Evolutionary conservation across 1,140 invertebrate genomes (phyloP), one percentile per base, ranked within the genome.

Genomic region (Lasaia peninsularis): DNA sequence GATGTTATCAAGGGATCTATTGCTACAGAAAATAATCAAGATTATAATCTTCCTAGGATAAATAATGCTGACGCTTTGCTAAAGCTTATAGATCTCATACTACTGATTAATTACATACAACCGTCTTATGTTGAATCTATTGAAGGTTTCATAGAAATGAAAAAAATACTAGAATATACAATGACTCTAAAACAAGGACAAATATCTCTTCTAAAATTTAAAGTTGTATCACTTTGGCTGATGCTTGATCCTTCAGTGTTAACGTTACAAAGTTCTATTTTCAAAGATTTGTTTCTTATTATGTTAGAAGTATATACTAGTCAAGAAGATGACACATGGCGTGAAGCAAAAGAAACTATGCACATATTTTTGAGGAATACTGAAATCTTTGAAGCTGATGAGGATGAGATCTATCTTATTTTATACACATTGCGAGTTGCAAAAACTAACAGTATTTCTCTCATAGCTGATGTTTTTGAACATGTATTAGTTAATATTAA

Each of bases 351-450:
- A 69, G 68, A 75, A 48, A 88, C 84, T 6, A 71, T 93, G 20
- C 79, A 81, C 52, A 80, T 78, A 9, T 89, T 94, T 35, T 90
- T 95, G 24, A 90, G 85, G 62, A 91, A 90, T 33, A 92, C 91
- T 1, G 86, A 89, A 44, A 83, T 94, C 55, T 95, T 94, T 78
- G 90, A 93, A 71, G 89, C 86, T 21, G 91, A 89, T 66, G 79
- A 82, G 44, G 85, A 92, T 56, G 93, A 95, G 77, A 90, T 94
- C 31, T 90, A 93, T 71, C 88, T 94, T 55, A 92, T 94, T 90
- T 78, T 94, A 10, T 91, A 94, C 67, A 87, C 90, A 4, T 58
- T 88, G 24, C 67, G 79, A 10, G 75, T 82, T 56, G 61, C 70
- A 52, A 74, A 73, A 67, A 65, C 82, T 0, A 65, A 65, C 2